Conservation (phyloP, 1,140 invertebrate species). For the Heliconius hewitsoni region DNA sequence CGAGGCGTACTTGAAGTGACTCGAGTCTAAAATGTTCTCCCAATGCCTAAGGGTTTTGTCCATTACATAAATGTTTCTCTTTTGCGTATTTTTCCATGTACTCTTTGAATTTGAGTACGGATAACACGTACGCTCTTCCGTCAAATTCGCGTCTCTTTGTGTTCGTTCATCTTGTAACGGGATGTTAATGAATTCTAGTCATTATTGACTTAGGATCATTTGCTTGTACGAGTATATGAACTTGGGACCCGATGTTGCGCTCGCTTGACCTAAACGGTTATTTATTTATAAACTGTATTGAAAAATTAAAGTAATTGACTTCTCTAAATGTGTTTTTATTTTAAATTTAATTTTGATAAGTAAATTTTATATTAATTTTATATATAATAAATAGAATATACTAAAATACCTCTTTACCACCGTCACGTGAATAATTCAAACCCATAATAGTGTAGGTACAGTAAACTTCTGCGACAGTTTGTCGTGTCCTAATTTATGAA, state of each 20-base stretch:
- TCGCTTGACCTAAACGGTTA: too few relatives aligned
- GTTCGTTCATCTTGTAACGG: background rate
- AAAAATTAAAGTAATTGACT: too few relatives aligned
- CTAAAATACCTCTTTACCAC: background rate
- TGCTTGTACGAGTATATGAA: background rate
- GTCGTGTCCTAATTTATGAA: constrained; percentile 12
- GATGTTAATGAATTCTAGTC: constrained; percentile 2
- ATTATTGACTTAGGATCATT: background rate
- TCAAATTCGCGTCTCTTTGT: background rate
- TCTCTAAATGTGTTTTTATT: too few relatives aligned
- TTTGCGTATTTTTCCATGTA: constrained; percentile 48
- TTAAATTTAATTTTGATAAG: too few relatives aligned
- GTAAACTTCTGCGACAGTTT: constrained; percentile 13
- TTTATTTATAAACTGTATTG: too few relatives aligned
- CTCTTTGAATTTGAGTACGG: constrained; percentile 35
- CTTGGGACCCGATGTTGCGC: too few relatives aligned
- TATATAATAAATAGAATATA: background rate
- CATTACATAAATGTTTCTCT: constrained; percentile 54
- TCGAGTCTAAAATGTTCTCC: constrained; percentile 56
- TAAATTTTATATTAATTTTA: too few relatives aligned
- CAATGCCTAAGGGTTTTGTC: constrained; percentile 45
- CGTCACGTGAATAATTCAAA: constrained; percentile 5
- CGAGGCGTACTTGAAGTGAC: constrained; percentile 53
- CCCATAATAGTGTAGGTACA: background rate
- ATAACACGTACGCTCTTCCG: constrained; percentile 36